These are phyloP conservation scores for Synanthedon andrenaeformis DNA, from an alignment of 2,888 invertebrate genomes.

Conservation along the genomic window DNA sequence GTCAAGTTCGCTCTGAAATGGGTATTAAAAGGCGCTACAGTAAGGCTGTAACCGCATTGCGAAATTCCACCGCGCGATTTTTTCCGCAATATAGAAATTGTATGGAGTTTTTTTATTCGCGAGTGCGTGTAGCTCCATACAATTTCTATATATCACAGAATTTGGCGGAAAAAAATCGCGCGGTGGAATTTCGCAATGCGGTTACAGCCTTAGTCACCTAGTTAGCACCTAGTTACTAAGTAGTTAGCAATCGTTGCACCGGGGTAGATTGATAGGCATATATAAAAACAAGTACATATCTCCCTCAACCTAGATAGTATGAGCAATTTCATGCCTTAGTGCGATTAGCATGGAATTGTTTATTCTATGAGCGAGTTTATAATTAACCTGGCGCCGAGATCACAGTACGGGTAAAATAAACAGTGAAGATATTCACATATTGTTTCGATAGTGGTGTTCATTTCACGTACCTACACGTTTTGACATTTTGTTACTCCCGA, in stretches of 20 bases:
- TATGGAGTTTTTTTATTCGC: no score
- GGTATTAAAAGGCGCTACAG: background rate
- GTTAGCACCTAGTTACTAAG: no score
- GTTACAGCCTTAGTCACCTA: background rate
- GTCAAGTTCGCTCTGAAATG: background rate
- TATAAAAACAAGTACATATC: background rate
- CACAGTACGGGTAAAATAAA: background rate
- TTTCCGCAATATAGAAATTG: no score
- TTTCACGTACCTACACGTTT: no score
- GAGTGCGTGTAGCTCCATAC: no score
- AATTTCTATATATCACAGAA: no score
- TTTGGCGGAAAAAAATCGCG: no score
- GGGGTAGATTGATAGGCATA: background rate
- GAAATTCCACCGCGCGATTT: no score
- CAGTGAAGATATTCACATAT: background rate
- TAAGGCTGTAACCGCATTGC: no score
- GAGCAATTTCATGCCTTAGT: slow-evolving; percentile 38
- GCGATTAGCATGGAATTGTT: slow-evolving; percentile 39
- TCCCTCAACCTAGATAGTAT: slow-evolving; percentile 6
- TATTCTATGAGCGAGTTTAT: slow-evolving; percentile 43
- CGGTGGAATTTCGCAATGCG: no score
- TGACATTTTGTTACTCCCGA: no score
- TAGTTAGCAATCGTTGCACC: background rate
- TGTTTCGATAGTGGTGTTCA: no score
- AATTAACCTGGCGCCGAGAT: slow-evolving; percentile 48